A percentile compares a stretch with the other conserved stretches of the same genome.
Evolutionary conservation across 1,140 invertebrate species (phyloP).

Genomic region (Brachionus plicatilis): DNA sequence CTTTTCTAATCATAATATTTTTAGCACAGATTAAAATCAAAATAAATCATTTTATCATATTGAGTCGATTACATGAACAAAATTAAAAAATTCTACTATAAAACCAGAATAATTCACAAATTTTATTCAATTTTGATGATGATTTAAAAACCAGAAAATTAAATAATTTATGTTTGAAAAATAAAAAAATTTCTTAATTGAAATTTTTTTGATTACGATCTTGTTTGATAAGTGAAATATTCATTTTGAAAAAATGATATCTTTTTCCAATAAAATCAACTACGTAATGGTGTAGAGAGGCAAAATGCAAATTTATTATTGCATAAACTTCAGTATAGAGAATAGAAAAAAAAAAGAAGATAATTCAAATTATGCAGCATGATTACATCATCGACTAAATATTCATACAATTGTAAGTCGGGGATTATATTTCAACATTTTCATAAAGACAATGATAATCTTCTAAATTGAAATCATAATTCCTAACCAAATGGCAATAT

Average conservation of each 20-base stretch:
- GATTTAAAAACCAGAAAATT: slow-evolving; percentile 28
- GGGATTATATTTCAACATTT: neutral
- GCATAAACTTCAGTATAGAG: neutral
- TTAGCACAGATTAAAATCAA: no score
- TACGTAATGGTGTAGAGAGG: neutral
- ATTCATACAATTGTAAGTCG: neutral
- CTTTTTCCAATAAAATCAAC: neutral
- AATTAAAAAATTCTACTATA: neutral
- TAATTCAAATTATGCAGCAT: neutral
- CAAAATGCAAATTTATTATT: slow-evolving; percentile 2
- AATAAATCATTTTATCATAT: no score
- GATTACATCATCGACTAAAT: neutral
- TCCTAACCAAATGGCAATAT: neutral
- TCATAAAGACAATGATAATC: neutral
- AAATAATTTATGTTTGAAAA: neutral
- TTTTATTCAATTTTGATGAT: slow-evolving; percentile 46
- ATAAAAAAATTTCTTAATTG: slow-evolving; percentile 42
- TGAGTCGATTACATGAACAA: neutral
- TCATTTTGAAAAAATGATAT: neutral
- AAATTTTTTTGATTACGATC: neutral
- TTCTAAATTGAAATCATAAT: neutral
- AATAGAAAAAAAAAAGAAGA: neutral
- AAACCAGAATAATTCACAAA: slow-evolving; percentile 57
- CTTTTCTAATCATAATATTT: no score
- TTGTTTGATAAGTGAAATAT: neutral